These are phyloP conservation scores for Sinocyclocheilus grahami DNA, from an alignment of 2,113 vertebrate species.

Conservation along the genomic window DNA sequence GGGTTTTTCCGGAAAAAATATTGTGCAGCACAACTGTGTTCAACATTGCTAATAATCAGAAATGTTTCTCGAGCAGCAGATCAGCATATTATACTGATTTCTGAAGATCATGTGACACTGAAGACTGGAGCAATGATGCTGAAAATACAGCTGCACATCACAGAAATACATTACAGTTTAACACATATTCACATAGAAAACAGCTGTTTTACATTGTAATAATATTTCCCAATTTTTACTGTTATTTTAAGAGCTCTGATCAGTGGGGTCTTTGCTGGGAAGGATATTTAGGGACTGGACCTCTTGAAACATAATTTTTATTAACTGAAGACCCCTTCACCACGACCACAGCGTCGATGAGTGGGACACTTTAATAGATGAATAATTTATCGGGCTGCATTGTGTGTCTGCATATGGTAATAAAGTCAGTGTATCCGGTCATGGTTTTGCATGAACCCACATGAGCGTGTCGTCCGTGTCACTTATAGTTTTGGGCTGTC, in stretches of 20 bases:
- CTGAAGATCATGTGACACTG: too few species aligned
- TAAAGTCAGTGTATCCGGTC: not conserved
- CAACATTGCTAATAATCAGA: too few species aligned
- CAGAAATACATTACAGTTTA: too few species aligned
- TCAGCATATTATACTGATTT: too few species aligned
- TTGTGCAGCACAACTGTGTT: too few species aligned
- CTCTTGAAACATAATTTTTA: not conserved
- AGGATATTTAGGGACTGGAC: not conserved
- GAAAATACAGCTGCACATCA: too few species aligned
- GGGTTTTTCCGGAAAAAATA: too few species aligned
- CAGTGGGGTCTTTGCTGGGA: not conserved
- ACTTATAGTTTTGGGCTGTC: constrained; percentile 21
- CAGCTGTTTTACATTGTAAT: too few species aligned
- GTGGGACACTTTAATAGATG: not conserved
- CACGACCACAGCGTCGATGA: not conserved
- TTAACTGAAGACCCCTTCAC: not conserved
- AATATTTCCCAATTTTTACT: too few species aligned
- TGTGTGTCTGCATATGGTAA: constrained; percentile 29
- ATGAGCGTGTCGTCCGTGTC: not conserved
- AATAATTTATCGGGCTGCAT: constrained; percentile 28
- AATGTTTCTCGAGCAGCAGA: too few species aligned
- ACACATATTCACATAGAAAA: too few species aligned
- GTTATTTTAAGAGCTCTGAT: not conserved
- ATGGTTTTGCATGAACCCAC: constrained; percentile 1
- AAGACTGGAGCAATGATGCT: too few species aligned